Evolutionary conservation across 2,113 vertebrate genomes (phyloP).

Genomic region (Neogobius melanostomus): DNA sequence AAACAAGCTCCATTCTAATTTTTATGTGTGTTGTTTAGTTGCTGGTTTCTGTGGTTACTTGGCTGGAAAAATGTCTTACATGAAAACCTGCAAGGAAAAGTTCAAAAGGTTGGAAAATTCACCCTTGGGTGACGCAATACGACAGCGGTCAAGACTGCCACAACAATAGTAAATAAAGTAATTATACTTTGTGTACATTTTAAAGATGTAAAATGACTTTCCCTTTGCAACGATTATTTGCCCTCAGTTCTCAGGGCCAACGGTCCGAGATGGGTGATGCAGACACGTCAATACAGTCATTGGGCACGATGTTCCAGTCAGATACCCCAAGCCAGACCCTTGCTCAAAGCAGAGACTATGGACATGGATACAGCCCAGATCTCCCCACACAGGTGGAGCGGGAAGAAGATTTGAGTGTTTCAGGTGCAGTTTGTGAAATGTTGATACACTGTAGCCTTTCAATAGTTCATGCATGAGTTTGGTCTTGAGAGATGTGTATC

Average conservation of each 20-base stretch:
- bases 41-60: slow-evolving; percentile 87
- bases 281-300: slow-evolving; percentile 30
- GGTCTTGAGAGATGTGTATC: no score
- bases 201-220: not conserved
- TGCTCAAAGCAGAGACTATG: slow-evolving; percentile 18
- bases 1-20: not conserved
- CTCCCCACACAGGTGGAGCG: not conserved
- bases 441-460: no score
- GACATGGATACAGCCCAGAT: slow-evolving; percentile 35
- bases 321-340: slow-evolving; percentile 12
- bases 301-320: slow-evolving; percentile 52
- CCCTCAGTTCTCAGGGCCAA: slow-evolving; percentile 26
- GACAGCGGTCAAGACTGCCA: slow-evolving; percentile 73
- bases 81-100: slow-evolving; percentile 87
- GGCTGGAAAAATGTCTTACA: slow-evolving; percentile 90
- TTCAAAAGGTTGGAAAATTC: slow-evolving; percentile 90
- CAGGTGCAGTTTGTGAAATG: slow-evolving; percentile 26
- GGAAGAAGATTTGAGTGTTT: slow-evolving; percentile 36
- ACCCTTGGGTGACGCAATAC: slow-evolving; percentile 84
- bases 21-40: slow-evolving; percentile 71
- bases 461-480: no score
- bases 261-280: slow-evolving; percentile 61
- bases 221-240: not conserved
- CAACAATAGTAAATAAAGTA: slow-evolving; percentile 37
- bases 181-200: not conserved